phyloP scores from a whole-genome alignment of 2,797 vertebrate species.

The Microctenopoma stevenorrisi region DNA sequence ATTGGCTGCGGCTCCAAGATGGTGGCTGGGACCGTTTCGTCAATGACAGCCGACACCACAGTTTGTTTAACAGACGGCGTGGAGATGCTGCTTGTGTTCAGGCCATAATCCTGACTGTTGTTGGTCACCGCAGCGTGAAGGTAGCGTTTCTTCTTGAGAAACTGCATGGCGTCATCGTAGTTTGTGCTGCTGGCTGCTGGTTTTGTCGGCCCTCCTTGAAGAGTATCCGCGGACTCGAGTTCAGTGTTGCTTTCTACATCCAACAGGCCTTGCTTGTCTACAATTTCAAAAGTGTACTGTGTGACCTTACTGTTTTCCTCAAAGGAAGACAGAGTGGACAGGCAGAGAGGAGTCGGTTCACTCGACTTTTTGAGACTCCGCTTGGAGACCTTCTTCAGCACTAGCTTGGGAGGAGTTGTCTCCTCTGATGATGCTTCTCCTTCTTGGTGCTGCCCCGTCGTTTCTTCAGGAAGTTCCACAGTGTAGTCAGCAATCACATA shows the following conservation, averaged over 20 bases:
- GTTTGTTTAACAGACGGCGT: constrained; percentile 92
- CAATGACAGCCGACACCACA: constrained; percentile 92
- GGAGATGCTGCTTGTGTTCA: constrained; percentile 92
- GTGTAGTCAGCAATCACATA: constrained; percentile 95
- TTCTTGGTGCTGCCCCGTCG: constrained; percentile 84
- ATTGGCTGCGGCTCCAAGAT: constrained; percentile 93
- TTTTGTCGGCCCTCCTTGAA: constrained; percentile 92
- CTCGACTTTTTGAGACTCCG: constrained; percentile 88
- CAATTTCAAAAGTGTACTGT: constrained; percentile 96
- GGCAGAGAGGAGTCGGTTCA: constrained; percentile 87
- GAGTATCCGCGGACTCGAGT: constrained; percentile 90
- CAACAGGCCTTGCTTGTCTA: constrained; percentile 94
- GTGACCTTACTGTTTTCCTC: constrained; percentile 93
- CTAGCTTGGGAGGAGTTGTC: constrained; percentile 91
- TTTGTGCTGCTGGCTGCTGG: constrained; percentile 94
- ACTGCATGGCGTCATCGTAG: constrained; percentile 99
- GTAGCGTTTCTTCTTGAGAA: constrained; percentile 98
- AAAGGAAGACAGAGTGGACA: constrained; percentile 91
- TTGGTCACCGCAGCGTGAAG: constrained; percentile 91
- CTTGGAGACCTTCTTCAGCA: constrained; percentile 96
- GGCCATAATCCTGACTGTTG: constrained; percentile 90
- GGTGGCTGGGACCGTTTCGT: constrained; percentile 91
- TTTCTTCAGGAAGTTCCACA: constrained; percentile 92
- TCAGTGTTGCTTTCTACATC: constrained; percentile 91
- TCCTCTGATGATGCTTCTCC: constrained; percentile 87